These are phyloP conservation scores for Scleropages formosus DNA, from an alignment of 2,797 vertebrate genomes.

Conservation along the genomic window DNA sequence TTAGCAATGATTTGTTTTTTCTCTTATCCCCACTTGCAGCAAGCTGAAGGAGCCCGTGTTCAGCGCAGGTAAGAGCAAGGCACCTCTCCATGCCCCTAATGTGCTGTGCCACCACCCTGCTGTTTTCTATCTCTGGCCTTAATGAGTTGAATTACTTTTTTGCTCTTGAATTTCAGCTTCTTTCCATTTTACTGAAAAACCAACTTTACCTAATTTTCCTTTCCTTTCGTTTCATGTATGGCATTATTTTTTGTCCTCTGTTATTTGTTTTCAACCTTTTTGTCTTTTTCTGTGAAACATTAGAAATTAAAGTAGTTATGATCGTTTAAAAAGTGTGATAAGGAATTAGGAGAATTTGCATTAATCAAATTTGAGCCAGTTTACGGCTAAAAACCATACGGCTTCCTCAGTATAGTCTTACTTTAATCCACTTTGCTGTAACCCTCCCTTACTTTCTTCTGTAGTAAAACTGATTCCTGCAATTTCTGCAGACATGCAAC, in stretches of 20 bases:
- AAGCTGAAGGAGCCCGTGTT: slow-evolving; percentile 97
- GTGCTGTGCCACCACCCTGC: slow-evolving; percentile 18
- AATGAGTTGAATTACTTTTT: slow-evolving; percentile 21
- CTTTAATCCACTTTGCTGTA: slow-evolving; percentile 14
- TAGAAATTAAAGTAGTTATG: slow-evolving; percentile 21
- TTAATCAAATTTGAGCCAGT: neutral
- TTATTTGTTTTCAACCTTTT: slow-evolving; percentile 11
- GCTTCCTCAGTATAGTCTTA: neutral
- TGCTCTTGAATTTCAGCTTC: neutral
- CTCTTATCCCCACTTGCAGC: slow-evolving; percentile 69
- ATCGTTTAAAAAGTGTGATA: slow-evolving; percentile 19
- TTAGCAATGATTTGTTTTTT: slow-evolving; percentile 35
- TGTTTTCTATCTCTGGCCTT: slow-evolving; percentile 9
- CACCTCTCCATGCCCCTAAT: slow-evolving; percentile 15
- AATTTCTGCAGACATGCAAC: no score
- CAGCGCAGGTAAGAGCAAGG: slow-evolving; percentile 84
- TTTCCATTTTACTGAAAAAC: slow-evolving; percentile 34
- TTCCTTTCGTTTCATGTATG: neutral
- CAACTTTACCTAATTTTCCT: slow-evolving; percentile 9
- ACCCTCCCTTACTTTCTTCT: neutral
- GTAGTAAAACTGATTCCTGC: slow-evolving; percentile 8
- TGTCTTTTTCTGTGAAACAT: slow-evolving; percentile 19
- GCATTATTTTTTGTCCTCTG: slow-evolving; percentile 10
- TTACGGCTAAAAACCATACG: slow-evolving; percentile 11
- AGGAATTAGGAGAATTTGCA: slow-evolving; percentile 6